These are phyloP conservation scores for Chaetophractus vellerosus DNA, from an alignment of 2,797 vertebrate genomes.

Conservation along the genomic window DNA sequence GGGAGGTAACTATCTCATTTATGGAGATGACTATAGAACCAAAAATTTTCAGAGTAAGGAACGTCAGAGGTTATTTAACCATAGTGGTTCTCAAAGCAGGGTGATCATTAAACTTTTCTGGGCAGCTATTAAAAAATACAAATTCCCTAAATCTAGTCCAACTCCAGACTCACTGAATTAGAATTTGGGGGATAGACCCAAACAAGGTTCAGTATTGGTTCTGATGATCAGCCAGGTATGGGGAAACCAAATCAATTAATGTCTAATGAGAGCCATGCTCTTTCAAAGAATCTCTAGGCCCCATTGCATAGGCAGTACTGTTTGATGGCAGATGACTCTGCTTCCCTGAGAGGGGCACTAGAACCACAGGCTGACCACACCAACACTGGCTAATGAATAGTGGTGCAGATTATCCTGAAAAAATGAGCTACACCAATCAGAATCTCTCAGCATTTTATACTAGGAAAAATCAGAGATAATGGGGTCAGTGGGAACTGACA, in stretches of 20 bases:
- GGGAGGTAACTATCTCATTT: background rate
- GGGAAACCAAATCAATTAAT: slow-evolving; percentile 5
- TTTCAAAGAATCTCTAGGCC: background rate
- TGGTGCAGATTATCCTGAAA: background rate
- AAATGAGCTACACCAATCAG: accelerated
- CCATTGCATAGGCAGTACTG: background rate
- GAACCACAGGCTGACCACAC: background rate
- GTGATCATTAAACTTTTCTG: slow-evolving; percentile 44
- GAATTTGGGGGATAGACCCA: background rate
- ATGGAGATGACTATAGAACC: background rate
- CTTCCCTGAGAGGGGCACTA: background rate
- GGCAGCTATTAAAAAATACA: slow-evolving; percentile 10
- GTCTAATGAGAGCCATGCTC: background rate
- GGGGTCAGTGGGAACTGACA: background rate
- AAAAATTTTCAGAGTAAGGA: slow-evolving; percentile 7
- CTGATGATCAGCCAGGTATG: background rate
- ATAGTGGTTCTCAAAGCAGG: background rate
- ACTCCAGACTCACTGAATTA: background rate
- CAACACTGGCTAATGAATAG: background rate
- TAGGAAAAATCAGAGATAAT: slow-evolving; percentile 17
- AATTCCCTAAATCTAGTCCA: background rate
- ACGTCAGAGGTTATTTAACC: background rate
- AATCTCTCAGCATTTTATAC: background rate
- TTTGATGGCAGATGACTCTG: background rate
- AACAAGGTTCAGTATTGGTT: background rate